phyloP scores from a whole-genome alignment of 2,797 vertebrate species.

The Clarias pachynema region DNA sequence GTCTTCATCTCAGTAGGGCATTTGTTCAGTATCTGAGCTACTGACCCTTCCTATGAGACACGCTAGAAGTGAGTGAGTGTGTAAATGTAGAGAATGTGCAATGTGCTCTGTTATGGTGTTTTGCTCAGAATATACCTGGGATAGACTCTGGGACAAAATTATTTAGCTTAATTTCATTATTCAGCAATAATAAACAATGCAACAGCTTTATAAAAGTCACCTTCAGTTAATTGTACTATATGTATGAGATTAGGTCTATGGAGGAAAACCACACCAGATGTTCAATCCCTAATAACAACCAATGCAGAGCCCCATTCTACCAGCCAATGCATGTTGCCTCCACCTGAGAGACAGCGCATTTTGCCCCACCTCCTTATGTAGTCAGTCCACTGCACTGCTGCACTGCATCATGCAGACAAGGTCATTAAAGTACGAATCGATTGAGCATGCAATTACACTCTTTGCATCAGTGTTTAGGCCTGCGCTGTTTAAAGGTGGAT shows the following conservation, averaged over 20 bases:
- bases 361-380: slow-evolving; percentile 31
- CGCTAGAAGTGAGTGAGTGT: background rate
- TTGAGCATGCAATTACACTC: slow-evolving; percentile 39
- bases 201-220: slow-evolving; percentile 34
- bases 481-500: slow-evolving; percentile 43
- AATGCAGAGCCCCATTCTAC: slow-evolving; percentile 41
- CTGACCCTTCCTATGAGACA: slow-evolving; percentile 35
- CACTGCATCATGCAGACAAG: slow-evolving; percentile 62
- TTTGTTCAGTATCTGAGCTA: slow-evolving; percentile 44
- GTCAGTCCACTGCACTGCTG: slow-evolving; percentile 27
- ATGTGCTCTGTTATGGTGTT: background rate
- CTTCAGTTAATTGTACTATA: slow-evolving; percentile 28
- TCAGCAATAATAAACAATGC: background rate
- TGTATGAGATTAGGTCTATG: background rate
- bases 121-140: background rate
- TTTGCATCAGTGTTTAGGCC: slow-evolving; percentile 26
- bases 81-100: background rate
- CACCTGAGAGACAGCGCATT: slow-evolving; percentile 33
- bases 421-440: slow-evolving; percentile 60
- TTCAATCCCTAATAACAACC: slow-evolving; percentile 29
- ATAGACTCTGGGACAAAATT: background rate
- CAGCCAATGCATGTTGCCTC: slow-evolving; percentile 40
- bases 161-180: background rate
- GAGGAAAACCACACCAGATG: slow-evolving; percentile 54
- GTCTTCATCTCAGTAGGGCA: slow-evolving; percentile 31